Evolutionary conservation across 1,140 invertebrate species (phyloP).

Genomic region (Pachypsylla venusta): DNA sequence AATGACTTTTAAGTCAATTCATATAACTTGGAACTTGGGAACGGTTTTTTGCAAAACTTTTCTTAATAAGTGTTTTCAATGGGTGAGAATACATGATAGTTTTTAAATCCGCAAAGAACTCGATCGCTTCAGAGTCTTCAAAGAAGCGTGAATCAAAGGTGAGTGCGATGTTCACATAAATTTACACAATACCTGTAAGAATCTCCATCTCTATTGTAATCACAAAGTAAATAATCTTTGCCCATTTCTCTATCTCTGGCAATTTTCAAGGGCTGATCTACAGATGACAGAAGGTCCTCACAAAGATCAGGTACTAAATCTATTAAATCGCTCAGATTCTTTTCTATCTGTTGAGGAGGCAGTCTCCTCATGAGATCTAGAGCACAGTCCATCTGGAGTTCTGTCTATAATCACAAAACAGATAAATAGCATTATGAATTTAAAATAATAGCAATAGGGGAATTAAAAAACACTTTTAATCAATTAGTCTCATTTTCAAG

Average conservation of each 20-base stretch:
- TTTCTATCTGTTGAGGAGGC: conserved; percentile 97
- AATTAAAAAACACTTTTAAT: no score
- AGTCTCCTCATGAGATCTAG: conserved; percentile 95
- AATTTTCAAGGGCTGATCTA: conserved; percentile 97
- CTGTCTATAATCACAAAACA: conserved; percentile 51
- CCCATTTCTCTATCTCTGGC: conserved; percentile 85
- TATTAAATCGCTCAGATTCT: conserved; percentile 94
- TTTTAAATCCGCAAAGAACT: no score
- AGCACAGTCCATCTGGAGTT: conserved; percentile 96
- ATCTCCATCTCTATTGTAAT: conserved; percentile 98
- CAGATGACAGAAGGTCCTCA: conserved; percentile 92
- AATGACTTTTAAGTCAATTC: no score
- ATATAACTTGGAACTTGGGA: no score
- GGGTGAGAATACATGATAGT: no score
- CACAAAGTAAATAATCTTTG: conserved; percentile 95
- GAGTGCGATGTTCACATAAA: no score
- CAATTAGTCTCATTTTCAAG: no score
- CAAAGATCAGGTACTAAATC: conserved; percentile 90
- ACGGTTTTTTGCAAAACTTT: no score
- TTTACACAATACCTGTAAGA: conserved; percentile 87
- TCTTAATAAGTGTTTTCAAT: no score
- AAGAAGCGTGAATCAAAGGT: no score
- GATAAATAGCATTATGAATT: conserved; percentile 5
- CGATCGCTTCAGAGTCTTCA: no score
- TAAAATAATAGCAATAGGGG: no score